These are phyloP conservation scores for Rhegmatorhina hoffmannsi DNA, from an alignment of 2,113 vertebrate genomes.

Conservation along the genomic window DNA sequence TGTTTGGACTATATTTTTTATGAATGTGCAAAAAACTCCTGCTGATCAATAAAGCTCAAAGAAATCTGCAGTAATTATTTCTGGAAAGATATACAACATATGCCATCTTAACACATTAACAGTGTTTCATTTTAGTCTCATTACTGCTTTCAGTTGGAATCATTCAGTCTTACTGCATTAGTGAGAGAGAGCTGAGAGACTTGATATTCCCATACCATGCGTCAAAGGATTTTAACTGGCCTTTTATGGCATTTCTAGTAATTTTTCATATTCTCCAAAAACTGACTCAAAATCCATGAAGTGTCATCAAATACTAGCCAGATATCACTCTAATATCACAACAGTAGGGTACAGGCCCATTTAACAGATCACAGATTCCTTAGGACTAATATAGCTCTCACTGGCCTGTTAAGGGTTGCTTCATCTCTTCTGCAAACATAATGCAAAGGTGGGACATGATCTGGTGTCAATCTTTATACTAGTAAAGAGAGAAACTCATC, in stretches of 20 bases:
- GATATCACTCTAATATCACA: not conserved
- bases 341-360: not conserved
- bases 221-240: not conserved
- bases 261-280: constrained; percentile 4
- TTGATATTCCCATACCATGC: not conserved
- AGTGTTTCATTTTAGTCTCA: constrained; percentile 18
- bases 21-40: not conserved
- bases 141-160: constrained; percentile 13
- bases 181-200: not conserved
- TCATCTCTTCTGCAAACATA: not conserved
- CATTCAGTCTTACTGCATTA: not conserved
- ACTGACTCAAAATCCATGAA: constrained; percentile 1
- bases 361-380: not conserved
- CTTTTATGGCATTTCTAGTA: not conserved
- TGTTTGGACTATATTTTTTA: not conserved
- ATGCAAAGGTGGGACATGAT: not conserved
- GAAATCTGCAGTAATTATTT: constrained; percentile 44
- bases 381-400: not conserved
- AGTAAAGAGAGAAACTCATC: not conserved
- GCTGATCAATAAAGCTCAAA: constrained; percentile 27
- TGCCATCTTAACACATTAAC: not conserved
- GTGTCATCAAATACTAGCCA: not conserved
- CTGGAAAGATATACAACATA: constrained; percentile 23
- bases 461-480: not conserved
- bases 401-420: not conserved